These are phyloP conservation scores for Ginglymostoma cirratum DNA, from an alignment of 2,113 vertebrate species.

Conservation along the genomic window DNA sequence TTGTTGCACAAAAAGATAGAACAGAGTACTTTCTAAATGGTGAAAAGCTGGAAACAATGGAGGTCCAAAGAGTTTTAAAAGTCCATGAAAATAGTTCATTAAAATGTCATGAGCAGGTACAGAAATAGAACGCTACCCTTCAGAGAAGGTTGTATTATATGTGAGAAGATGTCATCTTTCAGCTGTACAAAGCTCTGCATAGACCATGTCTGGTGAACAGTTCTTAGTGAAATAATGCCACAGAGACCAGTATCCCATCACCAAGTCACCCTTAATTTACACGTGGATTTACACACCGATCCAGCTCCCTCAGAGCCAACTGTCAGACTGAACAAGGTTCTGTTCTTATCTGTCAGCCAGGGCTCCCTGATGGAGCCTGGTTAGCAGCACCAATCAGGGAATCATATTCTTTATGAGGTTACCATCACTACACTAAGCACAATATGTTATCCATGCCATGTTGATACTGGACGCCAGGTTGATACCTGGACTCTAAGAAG, in stretches of 20 bases:
- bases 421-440: not conserved
- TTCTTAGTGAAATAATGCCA: not conserved
- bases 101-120: not conserved
- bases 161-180: not conserved
- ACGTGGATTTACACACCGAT: too few relatives aligned
- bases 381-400: too few relatives aligned
- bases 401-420: too few relatives aligned
- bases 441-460: not conserved
- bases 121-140: not conserved
- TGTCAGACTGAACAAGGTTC: too few relatives aligned
- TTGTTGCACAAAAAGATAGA: not conserved
- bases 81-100: not conserved
- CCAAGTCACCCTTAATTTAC: too few relatives aligned
- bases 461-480: not conserved
- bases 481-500: not conserved
- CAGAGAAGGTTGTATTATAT: not conserved
- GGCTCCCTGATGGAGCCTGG: too few relatives aligned
- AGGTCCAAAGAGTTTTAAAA: not conserved
- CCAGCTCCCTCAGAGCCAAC: too few relatives aligned
- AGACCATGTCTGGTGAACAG: too few relatives aligned
- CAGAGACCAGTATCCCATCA: too few relatives aligned
- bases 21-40: not conserved
- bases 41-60: not conserved
- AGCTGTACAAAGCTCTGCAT: too few relatives aligned
- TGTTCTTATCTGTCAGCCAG: too few relatives aligned